A percentile compares a stretch with the other conserved stretches of the same genome.
Conservation (phyloP, 53 echinoderm and acorn worm genomes). For the Holothuria leucospilota region DNA sequence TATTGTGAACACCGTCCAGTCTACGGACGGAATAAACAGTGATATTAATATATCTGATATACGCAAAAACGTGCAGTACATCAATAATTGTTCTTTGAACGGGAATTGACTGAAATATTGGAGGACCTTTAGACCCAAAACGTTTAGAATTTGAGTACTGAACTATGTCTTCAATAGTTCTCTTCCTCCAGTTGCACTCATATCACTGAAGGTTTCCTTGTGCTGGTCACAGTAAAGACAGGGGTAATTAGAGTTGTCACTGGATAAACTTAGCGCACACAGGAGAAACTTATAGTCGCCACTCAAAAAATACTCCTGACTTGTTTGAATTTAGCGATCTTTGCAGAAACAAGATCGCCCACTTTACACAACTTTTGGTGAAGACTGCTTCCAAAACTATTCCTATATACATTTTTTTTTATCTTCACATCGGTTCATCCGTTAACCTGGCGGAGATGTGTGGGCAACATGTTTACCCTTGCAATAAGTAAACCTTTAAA, state of each 20-base stretch:
- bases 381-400: too few relatives aligned
- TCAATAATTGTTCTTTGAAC: slow-evolving; percentile 7
- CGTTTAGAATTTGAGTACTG: not conserved
- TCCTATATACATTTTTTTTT: too few relatives aligned
- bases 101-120: slow-evolving; percentile 18
- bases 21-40: not conserved
- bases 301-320: too few relatives aligned
- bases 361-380: too few relatives aligned
- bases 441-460: too few relatives aligned
- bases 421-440: too few relatives aligned
- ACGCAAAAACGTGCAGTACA: slow-evolving; percentile 28
- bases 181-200: not conserved
- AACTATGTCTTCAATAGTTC: slow-evolving; percentile 1
- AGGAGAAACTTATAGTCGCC: too few relatives aligned
- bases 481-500: too few relatives aligned
- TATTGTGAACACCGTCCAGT: not conserved
- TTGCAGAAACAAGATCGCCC: too few relatives aligned
- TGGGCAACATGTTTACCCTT: too few relatives aligned
- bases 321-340: too few relatives aligned
- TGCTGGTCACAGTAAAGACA: slow-evolving; percentile 16
- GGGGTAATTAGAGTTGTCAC: slow-evolving; percentile 2
- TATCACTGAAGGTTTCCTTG: slow-evolving; percentile 13
- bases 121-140: not conserved
- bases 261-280: too few relatives aligned
- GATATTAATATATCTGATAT: slow-evolving; percentile 8